Conservation (phyloP, 1,140 invertebrate species). For the Euwallacea similis region DNA sequence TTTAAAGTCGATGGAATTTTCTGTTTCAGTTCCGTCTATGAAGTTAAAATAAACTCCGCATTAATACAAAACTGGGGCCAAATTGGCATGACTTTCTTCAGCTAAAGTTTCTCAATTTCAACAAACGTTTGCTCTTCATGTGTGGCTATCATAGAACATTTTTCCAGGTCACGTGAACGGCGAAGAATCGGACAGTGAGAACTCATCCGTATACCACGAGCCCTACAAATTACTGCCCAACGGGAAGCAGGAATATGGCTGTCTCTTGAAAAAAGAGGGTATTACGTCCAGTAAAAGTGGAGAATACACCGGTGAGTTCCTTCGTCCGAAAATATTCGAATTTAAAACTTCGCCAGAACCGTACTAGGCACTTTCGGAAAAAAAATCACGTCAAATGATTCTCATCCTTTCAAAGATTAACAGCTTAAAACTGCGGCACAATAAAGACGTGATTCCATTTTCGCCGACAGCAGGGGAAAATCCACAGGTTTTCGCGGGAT, state of each 20-base stretch:
- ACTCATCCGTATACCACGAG: conserved; percentile 63
- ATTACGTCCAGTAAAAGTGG: conserved; percentile 57
- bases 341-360: too few relatives aligned
- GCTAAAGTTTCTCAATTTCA: background rate
- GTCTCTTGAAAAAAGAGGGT: conserved; percentile 58
- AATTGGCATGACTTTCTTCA: too few relatives aligned
- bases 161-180: conserved; percentile 52
- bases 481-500: conserved; percentile 37
- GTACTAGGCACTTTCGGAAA: too few relatives aligned
- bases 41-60: too few relatives aligned
- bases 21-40: too few relatives aligned
- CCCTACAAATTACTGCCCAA: conserved; percentile 62
- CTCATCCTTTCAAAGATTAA: too few relatives aligned
- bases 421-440: conserved; percentile 1
- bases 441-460: conserved; percentile 40
- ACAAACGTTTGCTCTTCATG: background rate
- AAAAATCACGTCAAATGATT: too few relatives aligned
- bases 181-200: conserved; percentile 63
- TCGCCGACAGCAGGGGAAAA: conserved; percentile 33
- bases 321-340: too few relatives aligned
- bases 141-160: background rate
- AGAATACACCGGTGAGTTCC: conserved; percentile 56
- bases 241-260: conserved; percentile 58
- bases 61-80: too few relatives aligned
- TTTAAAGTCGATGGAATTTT: too few relatives aligned